Base-by-base conservation (phyloP, 2,888 invertebrate species). In the Orthonevra nobilis region DNA sequence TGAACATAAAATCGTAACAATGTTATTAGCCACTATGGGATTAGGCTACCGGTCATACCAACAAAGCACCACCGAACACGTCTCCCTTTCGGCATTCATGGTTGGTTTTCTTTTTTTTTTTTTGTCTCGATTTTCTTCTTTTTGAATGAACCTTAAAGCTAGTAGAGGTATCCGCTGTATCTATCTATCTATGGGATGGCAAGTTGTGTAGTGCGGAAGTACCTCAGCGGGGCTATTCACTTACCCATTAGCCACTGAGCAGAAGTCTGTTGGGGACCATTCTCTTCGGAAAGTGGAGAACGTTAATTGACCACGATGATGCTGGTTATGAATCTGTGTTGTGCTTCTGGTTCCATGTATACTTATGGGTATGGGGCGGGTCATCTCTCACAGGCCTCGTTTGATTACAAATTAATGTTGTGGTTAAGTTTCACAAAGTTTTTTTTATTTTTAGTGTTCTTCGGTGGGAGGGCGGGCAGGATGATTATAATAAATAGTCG, bases 11-110 rank as follows among this genome's bases (percentile, higher is more conserved):
- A 87, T 87, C 87, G 87, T 87, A 87, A 87, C 87, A 87, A 87
- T 87, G 88, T 87, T 87, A 87, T 87, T 88, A 87, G 87, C 87
- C 87, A 87, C 87, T 87, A 87, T 87, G 84, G 87, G 88, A 87
- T 87, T 87, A 87, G 88, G 87, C 87, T 87, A 87, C 87, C 85
- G 87, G 87, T 86, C 83, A 84, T 85, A 85, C 83, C 82, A 82
- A 81, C 83, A 82, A 82, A 81, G 72, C 82, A 75, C 64, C 75
- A 72, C 54, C 77, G 42, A 48, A 32, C 50, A 54, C 60, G 60
- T 36, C 52, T 63, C 58, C 54, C 48, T 58, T 17, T 50, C 34
- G 44, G 52, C 44, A 70, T 52, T 63, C 32, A 40, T 63, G 17
- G 9, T 54, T 23, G 28, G 26, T 32, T 10, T 63, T 63, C 19